Percentiles rank a stretch among this genome's conserved stretches.
These are phyloP conservation scores for Hirtodrosophila trivittata DNA, from an alignment of 2,888 invertebrate species.

Conservation along the genomic window DNA sequence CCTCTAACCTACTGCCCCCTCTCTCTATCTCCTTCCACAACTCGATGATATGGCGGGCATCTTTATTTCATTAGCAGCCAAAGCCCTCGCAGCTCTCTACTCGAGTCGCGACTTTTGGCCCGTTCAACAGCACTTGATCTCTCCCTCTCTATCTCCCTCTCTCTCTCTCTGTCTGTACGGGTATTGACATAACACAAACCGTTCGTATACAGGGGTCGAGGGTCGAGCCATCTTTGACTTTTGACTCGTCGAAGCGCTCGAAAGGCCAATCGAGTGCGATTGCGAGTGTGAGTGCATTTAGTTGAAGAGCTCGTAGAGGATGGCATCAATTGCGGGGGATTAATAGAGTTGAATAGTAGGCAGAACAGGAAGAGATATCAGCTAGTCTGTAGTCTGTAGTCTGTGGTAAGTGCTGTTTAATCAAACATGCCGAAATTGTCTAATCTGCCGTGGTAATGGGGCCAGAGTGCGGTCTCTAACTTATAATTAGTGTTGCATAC, in stretches of 20 bases:
- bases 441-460: slow-evolving; percentile 43
- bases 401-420: slow-evolving; percentile 52
- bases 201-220: slow-evolving; percentile 13
- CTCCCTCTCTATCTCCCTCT: background rate
- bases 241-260: slow-evolving; percentile 10
- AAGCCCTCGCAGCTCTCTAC: slow-evolving; percentile 19
- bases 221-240: slow-evolving; percentile 44
- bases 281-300: slow-evolving; percentile 37
- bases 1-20: background rate
- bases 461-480: slow-evolving; percentile 23
- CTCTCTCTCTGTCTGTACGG: slow-evolving; percentile 9
- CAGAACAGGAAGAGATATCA: background rate
- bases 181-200: slow-evolving; percentile 35
- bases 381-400: background rate
- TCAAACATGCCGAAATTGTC: slow-evolving; percentile 55
- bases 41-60: slow-evolving; percentile 37
- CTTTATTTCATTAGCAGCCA: slow-evolving; percentile 65
- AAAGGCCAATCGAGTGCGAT: slow-evolving; percentile 13
- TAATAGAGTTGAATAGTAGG: background rate
- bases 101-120: slow-evolving; percentile 42
- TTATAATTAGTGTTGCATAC: slow-evolving; percentile 63
- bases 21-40: background rate
- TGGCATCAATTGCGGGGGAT: too few relatives aligned
- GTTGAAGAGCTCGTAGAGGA: slow-evolving; percentile 1
- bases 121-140: background rate